phyloP scores from a whole-genome alignment of 1,140 invertebrate genomes.

The Platyura marginata region DNA sequence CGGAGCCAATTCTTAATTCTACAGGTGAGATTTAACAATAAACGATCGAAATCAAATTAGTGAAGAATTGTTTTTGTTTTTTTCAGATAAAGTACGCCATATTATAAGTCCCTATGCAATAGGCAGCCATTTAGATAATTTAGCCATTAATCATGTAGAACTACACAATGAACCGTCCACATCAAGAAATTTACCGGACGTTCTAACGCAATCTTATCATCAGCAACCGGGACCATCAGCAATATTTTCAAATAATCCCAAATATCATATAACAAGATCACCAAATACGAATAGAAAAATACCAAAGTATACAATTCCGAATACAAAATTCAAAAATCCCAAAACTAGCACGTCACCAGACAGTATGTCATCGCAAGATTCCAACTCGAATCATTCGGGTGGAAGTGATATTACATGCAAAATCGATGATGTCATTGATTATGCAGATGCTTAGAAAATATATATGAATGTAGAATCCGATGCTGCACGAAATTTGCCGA shows the following conservation, averaged over 20 bases:
- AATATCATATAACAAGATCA: slow-evolving; percentile 3
- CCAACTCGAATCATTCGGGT: slow-evolving; percentile 20
- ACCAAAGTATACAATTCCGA: slow-evolving; percentile 4
- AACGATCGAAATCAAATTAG: too few relatives aligned
- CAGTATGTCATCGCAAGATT: background rate
- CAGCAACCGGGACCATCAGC: background rate
- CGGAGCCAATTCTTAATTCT: slow-evolving; percentile 12
- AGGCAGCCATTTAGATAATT: background rate
- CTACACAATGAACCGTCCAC: background rate
- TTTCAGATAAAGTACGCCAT: background rate
- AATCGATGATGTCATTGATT: slow-evolving; percentile 21
- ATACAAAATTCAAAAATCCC: background rate
- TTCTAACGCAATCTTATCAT: background rate
- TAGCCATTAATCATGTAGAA: too few relatives aligned
- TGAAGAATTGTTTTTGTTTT: too few relatives aligned
- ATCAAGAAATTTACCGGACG: background rate
- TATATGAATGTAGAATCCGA: too few relatives aligned
- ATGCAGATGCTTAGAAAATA: slow-evolving; percentile 14
- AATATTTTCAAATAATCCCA: background rate
- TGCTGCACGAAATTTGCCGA: too few relatives aligned
- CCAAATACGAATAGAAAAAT: slow-evolving; percentile 5
- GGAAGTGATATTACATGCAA: slow-evolving; percentile 22
- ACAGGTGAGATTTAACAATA: slow-evolving; percentile 6
- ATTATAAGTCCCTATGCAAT: background rate
- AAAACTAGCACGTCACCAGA: background rate